Base-by-base conservation (phyloP, 2,888 invertebrate genomes). In the Augiades crinisus region DNA sequence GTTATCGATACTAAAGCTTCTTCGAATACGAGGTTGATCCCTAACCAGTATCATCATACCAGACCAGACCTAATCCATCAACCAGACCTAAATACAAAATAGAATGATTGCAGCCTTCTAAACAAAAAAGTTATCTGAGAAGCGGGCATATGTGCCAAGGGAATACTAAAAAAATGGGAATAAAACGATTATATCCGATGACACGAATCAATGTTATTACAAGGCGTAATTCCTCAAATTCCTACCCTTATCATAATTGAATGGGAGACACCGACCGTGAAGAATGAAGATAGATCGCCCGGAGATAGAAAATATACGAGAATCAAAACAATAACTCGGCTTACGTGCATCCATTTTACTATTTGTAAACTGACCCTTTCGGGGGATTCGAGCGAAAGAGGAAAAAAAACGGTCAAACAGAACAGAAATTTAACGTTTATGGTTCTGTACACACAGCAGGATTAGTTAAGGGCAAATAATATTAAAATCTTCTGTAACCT, bases 291-390 rank as follows among this genome's bases (percentile, higher is more conserved):
- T 57, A 55, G 60, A 62, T 59, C 50, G 55, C 10, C 27, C 47
- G 27, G 51, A 59, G 55, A 55, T 50, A 57, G 47, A 52, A 56
- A 44, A 53, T 53, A 50, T 50, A 60, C 54, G 16, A 36, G 56
- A 58, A 68, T 68, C 65, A 66, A 69, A 70, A 66, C 68, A 67
- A 68, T 65, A 67, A 59, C 56, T 53, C 55, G 22, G 46, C 53
- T 55, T 53, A 59, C 53, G 53, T 58, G 58, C 61, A 63, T 63
- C 60, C 56, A 58, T 64, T 67, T 66, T 59, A 68, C 65, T 68
- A 65, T 68, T 70, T 67, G 67, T 70, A 64, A 68, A 70, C 62
- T 72, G 69, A 71, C 71, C 72, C 72, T 62, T 68, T 65, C 63
- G 50, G 50, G 60, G 59, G 61, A 64, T 63, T 60, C 58, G 44